Percentiles rank a stretch among this genome's conserved stretches.
Evolutionary conservation across 2,888 invertebrate species (phyloP).

Genomic region (Pseudanteris insignis): DNA sequence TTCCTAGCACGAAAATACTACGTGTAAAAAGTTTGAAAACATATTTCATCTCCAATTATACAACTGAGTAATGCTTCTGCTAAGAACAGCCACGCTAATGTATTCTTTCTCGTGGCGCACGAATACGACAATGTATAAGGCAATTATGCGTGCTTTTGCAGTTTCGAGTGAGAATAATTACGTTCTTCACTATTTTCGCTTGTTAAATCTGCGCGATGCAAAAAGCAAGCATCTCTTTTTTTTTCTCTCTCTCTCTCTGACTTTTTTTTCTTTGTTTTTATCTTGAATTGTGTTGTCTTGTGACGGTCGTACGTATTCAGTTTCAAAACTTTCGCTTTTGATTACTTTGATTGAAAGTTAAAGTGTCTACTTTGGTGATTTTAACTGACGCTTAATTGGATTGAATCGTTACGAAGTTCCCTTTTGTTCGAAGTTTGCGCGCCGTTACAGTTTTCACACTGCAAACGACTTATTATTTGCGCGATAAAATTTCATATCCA

Average conservation of each 20-base stretch:
- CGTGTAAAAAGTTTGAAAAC: neutral
- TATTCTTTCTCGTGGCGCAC: too few relatives aligned
- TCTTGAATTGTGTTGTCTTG: conserved; percentile 26
- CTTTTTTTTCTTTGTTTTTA: neutral
- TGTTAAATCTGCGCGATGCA: neutral
- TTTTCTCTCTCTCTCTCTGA: too few relatives aligned
- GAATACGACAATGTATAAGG: too few relatives aligned
- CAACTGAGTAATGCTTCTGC: too few relatives aligned
- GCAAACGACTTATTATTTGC: conserved; percentile 20
- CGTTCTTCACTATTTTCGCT: neutral
- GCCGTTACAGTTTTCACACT: conserved; percentile 29
- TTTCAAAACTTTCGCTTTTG: conserved; percentile 40
- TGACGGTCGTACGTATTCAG: conserved; percentile 23
- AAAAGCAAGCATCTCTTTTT: conserved; percentile 20
- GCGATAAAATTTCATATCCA: conserved; percentile 18
- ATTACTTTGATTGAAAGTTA: conserved; percentile 43
- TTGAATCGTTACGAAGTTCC: conserved; percentile 40
- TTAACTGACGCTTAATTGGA: conserved; percentile 41
- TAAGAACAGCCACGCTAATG: too few relatives aligned
- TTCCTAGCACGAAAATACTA: neutral
- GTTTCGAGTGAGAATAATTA: conserved; percentile 2
- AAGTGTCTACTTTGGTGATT: conserved; percentile 40
- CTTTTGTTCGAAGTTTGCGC: conserved; percentile 38
- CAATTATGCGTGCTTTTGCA: neutral
- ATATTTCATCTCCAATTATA: neutral